phyloP scores from a whole-genome alignment of 1,140 invertebrate genomes.

The Probaryconus sp. region DNA sequence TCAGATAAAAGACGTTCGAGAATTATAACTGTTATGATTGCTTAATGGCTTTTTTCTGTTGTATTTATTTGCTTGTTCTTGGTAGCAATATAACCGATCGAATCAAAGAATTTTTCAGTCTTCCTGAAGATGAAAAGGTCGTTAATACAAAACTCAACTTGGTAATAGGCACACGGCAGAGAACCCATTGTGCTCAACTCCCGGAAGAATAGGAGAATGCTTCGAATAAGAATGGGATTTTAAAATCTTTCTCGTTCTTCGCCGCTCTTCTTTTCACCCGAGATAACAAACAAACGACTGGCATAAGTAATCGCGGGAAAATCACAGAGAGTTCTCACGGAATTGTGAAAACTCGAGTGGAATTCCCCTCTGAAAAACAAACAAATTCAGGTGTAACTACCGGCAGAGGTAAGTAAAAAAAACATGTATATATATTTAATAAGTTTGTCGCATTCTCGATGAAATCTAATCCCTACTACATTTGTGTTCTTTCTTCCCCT shows the following conservation, averaged over 20 bases:
- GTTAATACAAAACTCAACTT: slow-evolving; percentile 65
- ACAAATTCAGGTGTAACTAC: slow-evolving; percentile 43
- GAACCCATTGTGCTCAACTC: slow-evolving; percentile 60
- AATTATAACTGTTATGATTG: neutral
- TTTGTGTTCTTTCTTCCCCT: slow-evolving; percentile 5
- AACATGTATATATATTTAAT: slow-evolving; percentile 41
- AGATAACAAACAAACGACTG: slow-evolving; percentile 49
- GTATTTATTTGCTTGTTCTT: slow-evolving; percentile 40
- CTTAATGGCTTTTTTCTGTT: slow-evolving; percentile 22
- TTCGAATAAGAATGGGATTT: slow-evolving; percentile 55
- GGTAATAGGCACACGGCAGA: slow-evolving; percentile 23
- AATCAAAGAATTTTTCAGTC: slow-evolving; percentile 40
- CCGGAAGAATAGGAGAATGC: slow-evolving; percentile 54
- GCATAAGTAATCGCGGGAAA: slow-evolving; percentile 46
- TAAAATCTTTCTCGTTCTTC: slow-evolving; percentile 38
- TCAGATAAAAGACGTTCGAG: no score
- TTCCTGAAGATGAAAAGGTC: slow-evolving; percentile 53
- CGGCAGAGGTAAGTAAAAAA: slow-evolving; percentile 8
- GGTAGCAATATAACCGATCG: slow-evolving; percentile 22
- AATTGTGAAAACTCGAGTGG: slow-evolving; percentile 36
- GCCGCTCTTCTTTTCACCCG: slow-evolving; percentile 10
- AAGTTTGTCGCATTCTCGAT: slow-evolving; percentile 7
- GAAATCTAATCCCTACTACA: slow-evolving; percentile 20
- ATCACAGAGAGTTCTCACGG: slow-evolving; percentile 24
- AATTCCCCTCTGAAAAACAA: slow-evolving; percentile 26